Base-by-base conservation (phyloP, 2,113 vertebrate genomes). In the Neolamprologus modestus region DNA sequence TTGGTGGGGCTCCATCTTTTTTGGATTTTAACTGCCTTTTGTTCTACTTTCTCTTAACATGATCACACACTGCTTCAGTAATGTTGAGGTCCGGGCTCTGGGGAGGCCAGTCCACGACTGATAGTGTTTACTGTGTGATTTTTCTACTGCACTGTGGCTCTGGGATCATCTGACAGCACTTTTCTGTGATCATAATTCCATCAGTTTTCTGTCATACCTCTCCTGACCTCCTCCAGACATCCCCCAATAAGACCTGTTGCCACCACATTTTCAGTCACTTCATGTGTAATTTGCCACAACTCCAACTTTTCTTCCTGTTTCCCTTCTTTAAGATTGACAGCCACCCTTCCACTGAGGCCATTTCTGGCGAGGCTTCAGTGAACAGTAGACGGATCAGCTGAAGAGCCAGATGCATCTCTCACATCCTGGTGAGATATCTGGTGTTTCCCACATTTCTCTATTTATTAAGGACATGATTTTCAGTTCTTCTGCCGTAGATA, bases 21-120 rank as follows among this genome's bases (percentile, higher is more conserved):
- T 42, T 45, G 21, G 13, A 73, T 45, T 24, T 73, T 26, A 0
- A 0, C 40, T 2, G 21, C 21, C 37, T 73, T 73, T 2, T 28
- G 21, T 47, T 76, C 40, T 28, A 24, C 9, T 76, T 17, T 47
- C 24, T 47, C 2, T 71, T 35, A 0, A 71, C 35, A 71, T 2
- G 8, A 71, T 42, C n/a, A 21, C 35, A 24, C 66, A 71, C 66
- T 24, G 66, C 66, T 42, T 40, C 35, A 71, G n/a, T 24, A 42
- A 68, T 40, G 63, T 68, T 24, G 66, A 71, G 7, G 35, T 71
- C 66, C 5, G 0, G 66, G 12, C 12, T 71, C 35, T 42, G 63
- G 11, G 35, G 35, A 21, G 63, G 19, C 35, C 63, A 40, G 11
- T 40, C 63, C 35, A 68, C 3, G 0, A 68, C 63, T 68, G 19